Evolutionary conservation across 1,140 invertebrate species (phyloP), one percentile per base, ranked within the genome.

Genomic region (Papilio dardanus): DNA sequence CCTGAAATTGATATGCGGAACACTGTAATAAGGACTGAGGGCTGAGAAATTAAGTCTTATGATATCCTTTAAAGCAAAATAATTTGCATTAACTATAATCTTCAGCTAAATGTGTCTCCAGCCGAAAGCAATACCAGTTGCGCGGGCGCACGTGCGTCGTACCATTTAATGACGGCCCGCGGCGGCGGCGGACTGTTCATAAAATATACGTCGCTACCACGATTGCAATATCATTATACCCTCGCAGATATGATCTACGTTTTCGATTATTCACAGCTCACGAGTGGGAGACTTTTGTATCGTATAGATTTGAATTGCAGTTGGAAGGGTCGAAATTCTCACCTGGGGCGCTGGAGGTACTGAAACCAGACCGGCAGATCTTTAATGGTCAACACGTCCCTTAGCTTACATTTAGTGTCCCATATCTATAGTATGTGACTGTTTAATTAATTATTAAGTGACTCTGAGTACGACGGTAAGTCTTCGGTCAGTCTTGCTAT

Each of bases 161-260:
- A 28, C 1, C 71, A 73, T 33, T 73, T 73, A 73, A 73, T 54
- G 46, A 58, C 14, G 31, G 71, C 71, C 71, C 71, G 42, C 35
- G 71, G 71, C 71, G 21, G 28, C 21, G 40, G 37, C 46, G 46
- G 46, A 73, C 50, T 73, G 71, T 33, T 46, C 31, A 73, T 73
- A 73, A 73, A 71, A 73, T 73, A 73, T 58, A 46, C 3, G 12
- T 30, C 30, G 71, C 71, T 73, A 73, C 71, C 30, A 73, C 30
- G 71, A 73, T 73, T 73, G 71, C 71, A 73, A 73, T 73, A 73
- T 58, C 71, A 73, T 73, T 73, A 73, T 73, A 54, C 71, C 46
- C 71, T 73, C 30, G 46, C 33, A 54, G 71, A 73, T 73, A 73
- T 73, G 71, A 73, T 73, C 71, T 73, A 73, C 30, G 14, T 46